Evolutionary conservation across 2,113 vertebrate species (phyloP), one percentile per base, ranked within the genome.

Genomic region (Pangasianodon hypophthalmus): DNA sequence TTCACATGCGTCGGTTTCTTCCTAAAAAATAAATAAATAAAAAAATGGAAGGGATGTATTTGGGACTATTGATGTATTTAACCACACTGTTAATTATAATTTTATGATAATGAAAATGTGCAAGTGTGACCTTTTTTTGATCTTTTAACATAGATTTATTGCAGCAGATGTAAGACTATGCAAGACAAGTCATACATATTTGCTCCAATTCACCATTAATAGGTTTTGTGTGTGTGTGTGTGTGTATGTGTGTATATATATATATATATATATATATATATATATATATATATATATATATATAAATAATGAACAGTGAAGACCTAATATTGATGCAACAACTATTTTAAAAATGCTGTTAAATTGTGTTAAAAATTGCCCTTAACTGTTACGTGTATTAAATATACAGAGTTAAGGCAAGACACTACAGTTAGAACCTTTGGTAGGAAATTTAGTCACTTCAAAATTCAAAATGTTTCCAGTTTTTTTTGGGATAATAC

Each of bases 1-100:
- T 93, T 92, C 4, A 96, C 96, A 18, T 99, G 97, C 0, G 95
- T 96, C 1, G 98, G 98, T 91, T 97, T 98, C 93, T 96, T 97
- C 95, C 98, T 99, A 90, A 77, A 13, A n/a, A 0, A 2, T 46
- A 52, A 64, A 80, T 86, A n/a, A 75, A 71, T 3, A 24, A 80
- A 21, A 4, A 44, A 19, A 71, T 75, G 26, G 29, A 44, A 24
- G 3, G 52, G 16, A 26, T 32, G 21, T 54, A 26, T 83, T 41
- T 41, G 32, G 21, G 24, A 80, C 8, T 11, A 19, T 48, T 64
- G 18, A 62, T 73, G 32, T 26, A 58, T 21, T 29, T 54, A 88
- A 26, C 52, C 6, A 62, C 10, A 26, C 1, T 37, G 18, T 8
- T 26, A 21, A 21, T 44, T 44, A 41, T 10, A 75, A 29, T 56